Conservation (phyloP, 2,113 vertebrate species). For the Heliornis fulica region DNA sequence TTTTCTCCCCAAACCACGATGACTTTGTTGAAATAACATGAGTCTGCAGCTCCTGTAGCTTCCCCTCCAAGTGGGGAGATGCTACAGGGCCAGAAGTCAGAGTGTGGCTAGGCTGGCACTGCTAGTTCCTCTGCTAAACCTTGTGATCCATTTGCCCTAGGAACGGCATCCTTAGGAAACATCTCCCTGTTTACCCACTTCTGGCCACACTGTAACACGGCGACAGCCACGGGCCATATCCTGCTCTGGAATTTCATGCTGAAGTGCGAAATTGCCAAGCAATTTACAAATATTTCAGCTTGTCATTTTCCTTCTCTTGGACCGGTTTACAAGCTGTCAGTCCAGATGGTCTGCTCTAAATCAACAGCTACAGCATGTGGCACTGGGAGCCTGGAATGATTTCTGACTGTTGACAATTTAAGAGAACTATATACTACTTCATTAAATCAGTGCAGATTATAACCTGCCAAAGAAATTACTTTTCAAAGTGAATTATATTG, state of each 20-base stretch:
- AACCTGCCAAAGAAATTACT: slow-evolving; percentile 44
- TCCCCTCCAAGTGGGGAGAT: not conserved
- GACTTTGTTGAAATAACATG: not conserved
- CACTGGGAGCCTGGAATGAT: slow-evolving; percentile 22
- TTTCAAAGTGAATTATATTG: not conserved
- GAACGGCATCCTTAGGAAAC: not conserved
- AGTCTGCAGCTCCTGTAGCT: not conserved
- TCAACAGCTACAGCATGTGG: slow-evolving; percentile 39
- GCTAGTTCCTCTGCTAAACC: not conserved
- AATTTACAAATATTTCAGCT: slow-evolving; percentile 58
- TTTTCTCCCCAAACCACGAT: not conserved
- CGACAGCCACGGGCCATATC: not conserved
- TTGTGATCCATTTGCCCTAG: not conserved
- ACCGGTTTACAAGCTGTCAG: slow-evolving; percentile 61
- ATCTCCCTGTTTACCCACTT: not conserved
- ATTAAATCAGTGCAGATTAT: slow-evolving; percentile 34
- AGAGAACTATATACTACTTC: slow-evolving; percentile 26
- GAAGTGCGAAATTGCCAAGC: slow-evolving; percentile 12
- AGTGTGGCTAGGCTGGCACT: not conserved
- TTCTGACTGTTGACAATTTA: slow-evolving; percentile 43
- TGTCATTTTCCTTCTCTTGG: slow-evolving; percentile 38
- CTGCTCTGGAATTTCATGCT: not conserved
- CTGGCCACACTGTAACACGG: not conserved
- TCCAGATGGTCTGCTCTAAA: slow-evolving; percentile 64
- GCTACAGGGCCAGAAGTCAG: not conserved